phyloP scores from a whole-genome alignment of 2,113 vertebrate genomes.

The Bufo gargarizans region DNA sequence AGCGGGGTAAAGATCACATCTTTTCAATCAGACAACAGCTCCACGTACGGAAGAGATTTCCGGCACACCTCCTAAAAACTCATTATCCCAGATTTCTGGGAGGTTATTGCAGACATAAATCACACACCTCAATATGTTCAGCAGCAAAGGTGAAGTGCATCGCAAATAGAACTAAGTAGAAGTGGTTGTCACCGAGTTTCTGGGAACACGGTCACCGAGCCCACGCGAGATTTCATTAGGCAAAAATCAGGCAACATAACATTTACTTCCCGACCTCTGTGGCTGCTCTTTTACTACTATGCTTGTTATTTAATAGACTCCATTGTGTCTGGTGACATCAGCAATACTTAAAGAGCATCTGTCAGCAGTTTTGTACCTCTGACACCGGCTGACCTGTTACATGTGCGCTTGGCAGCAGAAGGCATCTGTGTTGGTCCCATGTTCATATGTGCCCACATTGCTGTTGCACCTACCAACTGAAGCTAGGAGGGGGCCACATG shows the following conservation, averaged over 20 bases:
- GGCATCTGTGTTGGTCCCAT: too few relatives aligned
- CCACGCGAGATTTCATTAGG: constrained; percentile 31
- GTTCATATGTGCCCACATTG: too few relatives aligned
- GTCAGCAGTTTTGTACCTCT: too few relatives aligned
- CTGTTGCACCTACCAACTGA: too few relatives aligned
- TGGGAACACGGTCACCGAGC: not conserved
- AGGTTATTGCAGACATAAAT: constrained; percentile 42
- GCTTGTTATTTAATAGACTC: constrained; percentile 10
- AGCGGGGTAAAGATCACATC: constrained; percentile 33
- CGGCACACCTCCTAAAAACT: constrained; percentile 28
- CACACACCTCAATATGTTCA: constrained; percentile 27
- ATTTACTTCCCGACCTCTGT: not conserved
- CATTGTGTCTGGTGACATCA: not conserved
- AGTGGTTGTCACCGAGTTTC: not conserved
- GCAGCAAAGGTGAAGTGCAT: constrained; percentile 5
- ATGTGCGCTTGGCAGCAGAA: too few relatives aligned
- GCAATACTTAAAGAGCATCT: not conserved
- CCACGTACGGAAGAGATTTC: constrained; percentile 21
- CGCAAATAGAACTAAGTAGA: constrained; percentile 8
- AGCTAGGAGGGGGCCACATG: too few relatives aligned
- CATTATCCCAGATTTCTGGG: constrained; percentile 46
- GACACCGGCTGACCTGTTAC: too few relatives aligned
- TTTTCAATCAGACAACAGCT: constrained; percentile 41
- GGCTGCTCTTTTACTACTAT: not conserved
- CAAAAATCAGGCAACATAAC: constrained; percentile 12